Evolutionary conservation across 2,797 vertebrate species (phyloP), one percentile per base, ranked within the genome.

Genomic region (Heterohyrax brucei): DNA sequence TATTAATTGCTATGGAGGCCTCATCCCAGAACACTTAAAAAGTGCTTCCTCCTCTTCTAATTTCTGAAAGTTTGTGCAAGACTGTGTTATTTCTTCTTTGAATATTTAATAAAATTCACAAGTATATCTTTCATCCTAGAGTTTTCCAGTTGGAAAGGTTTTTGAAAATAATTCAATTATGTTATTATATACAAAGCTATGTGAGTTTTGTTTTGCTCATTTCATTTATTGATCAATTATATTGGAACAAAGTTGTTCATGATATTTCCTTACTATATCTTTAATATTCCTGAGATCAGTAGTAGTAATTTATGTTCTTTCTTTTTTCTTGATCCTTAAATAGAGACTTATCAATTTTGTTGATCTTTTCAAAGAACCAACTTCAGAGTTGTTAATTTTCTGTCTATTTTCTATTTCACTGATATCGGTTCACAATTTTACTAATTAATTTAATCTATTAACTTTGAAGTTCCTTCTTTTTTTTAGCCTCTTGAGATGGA

Each of bases 101-200:
- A 73, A 80, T 72, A 26, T 56, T 56, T 56, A 26, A 78, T 80
- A n/a, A 89, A 81, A 73, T 80, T 86, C 33, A 77, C n/a, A 39
- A 33, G 2, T 56, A 77, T 82, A 89, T 28, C 50, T 39, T 46
- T 44, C 53, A 72, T 46, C 28, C 10, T 81, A 53, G 1, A 13
- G 19, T 81, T 93, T 88, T 80, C 39, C 61, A 48, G 28, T 33
- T 81, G 30, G 53, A 48, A 66, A 87, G 48, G 13, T 50, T 91
- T 89, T 48, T 56, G 6, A 72, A 84, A 96, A 89, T 19, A 94
- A 93, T 79, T 87, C 22, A 79, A 24, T 68, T 90, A 56, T 66
- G 84, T 76, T 39, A 8, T 76, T 87, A 56, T 33, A 64, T 39
- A 53, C 1, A 53, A 3, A 18, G 24, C 33, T 82, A 24, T 33